Conservation (phyloP, 2,888 invertebrate species). For the Luffia ferchaultella region DNA sequence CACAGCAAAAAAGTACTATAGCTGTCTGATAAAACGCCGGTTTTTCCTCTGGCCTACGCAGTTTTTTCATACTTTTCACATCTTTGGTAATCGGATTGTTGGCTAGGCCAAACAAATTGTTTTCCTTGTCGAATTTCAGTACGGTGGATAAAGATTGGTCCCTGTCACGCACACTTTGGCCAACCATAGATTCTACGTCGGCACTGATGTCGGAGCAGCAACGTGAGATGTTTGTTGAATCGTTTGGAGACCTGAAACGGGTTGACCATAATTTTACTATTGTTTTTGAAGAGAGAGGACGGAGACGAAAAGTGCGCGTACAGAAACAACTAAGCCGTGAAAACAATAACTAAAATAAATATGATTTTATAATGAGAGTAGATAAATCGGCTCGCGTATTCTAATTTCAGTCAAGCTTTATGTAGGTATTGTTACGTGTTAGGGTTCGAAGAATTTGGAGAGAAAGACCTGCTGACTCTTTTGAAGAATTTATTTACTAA, state of each 20-base stretch:
- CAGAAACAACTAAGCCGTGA: too few species aligned
- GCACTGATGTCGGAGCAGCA: constrained; percentile 28
- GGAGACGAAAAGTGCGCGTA: too few species aligned
- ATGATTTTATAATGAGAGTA: too few species aligned
- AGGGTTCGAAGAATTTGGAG: too few species aligned
- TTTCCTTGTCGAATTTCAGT: constrained; percentile 45
- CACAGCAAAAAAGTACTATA: constrained; percentile 48
- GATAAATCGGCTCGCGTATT: too few species aligned
- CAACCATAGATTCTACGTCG: constrained; percentile 28
- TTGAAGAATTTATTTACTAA: too few species aligned
- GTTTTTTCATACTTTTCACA: constrained; percentile 28
- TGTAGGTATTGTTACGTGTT: too few species aligned
- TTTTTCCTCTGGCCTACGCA: constrained; percentile 31
- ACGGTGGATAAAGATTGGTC: constrained; percentile 48
- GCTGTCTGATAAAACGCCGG: constrained; percentile 49
- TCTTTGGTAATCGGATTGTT: constrained; percentile 39
- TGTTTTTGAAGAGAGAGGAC: too few species aligned
- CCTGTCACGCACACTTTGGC: constrained; percentile 17
- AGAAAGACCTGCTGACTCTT: too few species aligned
- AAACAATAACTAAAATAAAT: too few species aligned
- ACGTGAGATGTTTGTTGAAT: constrained; percentile 29
- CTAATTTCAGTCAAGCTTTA: too few species aligned
- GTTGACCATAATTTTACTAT: background rate
- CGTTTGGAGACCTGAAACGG: constrained; percentile 34
- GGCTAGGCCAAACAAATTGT: constrained; percentile 52